These are phyloP conservation scores for Anolis apletophallus DNA, from an alignment of 2,797 vertebrate species.

Conservation along the genomic window DNA sequence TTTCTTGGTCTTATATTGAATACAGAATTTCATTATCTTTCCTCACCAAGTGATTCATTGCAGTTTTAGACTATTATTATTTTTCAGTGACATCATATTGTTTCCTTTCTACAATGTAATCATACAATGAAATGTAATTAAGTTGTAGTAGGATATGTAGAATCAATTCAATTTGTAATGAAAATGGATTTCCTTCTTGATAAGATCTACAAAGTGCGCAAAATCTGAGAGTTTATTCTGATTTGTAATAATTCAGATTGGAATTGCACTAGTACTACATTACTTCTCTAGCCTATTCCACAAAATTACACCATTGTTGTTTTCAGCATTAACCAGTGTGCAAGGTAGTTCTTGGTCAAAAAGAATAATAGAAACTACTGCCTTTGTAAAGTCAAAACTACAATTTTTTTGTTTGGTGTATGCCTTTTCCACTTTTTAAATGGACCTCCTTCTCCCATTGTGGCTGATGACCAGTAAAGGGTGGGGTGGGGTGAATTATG, in stretches of 20 bases:
- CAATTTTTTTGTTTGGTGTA: neutral
- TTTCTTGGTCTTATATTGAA: neutral
- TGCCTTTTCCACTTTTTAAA: neutral
- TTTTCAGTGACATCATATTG: neutral
- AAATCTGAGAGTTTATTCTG: neutral
- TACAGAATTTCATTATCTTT: neutral
- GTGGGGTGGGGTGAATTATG: too few species aligned
- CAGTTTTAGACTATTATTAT: slow-evolving; percentile 1
- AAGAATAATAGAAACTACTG: neutral
- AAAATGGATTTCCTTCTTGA: neutral
- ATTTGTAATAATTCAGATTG: neutral
- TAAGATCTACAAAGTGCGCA: neutral
- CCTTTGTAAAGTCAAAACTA: neutral
- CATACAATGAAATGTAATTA: slow-evolving; percentile 24
- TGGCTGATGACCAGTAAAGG: too few species aligned
- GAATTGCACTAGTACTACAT: neutral
- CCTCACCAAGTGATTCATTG: neutral
- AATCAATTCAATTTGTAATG: slow-evolving; percentile 19
- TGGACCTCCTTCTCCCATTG: too few species aligned
- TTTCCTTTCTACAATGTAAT: slow-evolving; percentile 29
- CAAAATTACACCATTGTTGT: neutral
- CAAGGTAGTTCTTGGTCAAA: neutral
- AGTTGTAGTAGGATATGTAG: slow-evolving; percentile 8
- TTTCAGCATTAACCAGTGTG: neutral
- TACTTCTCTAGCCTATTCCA: neutral